A percentile compares a stretch with the other conserved stretches of the same genome.
These are phyloP conservation scores for Anorthoa munda DNA, from an alignment of 2,888 invertebrate species.

Conservation along the genomic window DNA sequence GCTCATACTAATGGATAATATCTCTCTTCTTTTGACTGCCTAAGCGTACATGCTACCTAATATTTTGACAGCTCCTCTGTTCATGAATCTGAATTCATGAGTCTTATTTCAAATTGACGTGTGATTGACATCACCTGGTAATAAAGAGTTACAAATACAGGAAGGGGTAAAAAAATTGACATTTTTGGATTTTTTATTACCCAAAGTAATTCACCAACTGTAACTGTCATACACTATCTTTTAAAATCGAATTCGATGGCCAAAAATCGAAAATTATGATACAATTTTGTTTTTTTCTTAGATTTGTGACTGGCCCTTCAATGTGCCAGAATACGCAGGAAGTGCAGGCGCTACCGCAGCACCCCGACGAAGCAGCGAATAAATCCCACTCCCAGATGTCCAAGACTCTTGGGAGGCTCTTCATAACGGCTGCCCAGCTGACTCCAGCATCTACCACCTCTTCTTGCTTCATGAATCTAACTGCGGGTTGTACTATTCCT, in stretches of 20 bases:
- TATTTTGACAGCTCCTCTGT: neutral
- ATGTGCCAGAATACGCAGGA: slow-evolving; percentile 34
- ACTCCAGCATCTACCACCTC: slow-evolving; percentile 61
- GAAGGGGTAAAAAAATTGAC: neutral
- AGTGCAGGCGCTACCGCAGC: neutral
- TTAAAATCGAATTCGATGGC: too few species aligned
- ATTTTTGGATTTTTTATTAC: neutral
- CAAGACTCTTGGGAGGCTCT: slow-evolving; percentile 25
- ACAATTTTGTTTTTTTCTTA: neutral
- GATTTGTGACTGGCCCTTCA: slow-evolving; percentile 69
- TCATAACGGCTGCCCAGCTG: slow-evolving; percentile 71
- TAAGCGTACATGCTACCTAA: too few species aligned
- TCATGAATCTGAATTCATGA: neutral
- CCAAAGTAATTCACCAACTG: neutral
- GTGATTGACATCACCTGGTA: neutral
- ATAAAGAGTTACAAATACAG: neutral
- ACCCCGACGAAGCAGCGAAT: slow-evolving; percentile 21
- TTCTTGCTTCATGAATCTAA: slow-evolving; percentile 70
- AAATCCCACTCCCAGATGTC: neutral
- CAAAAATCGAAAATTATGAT: too few species aligned
- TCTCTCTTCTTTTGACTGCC: neutral
- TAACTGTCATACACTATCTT: too few species aligned
- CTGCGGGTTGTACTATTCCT: slow-evolving; percentile 65
- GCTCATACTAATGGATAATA: neutral
- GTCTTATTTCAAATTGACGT: neutral